A percentile compares a stretch with the other conserved stretches of the same genome.
Conservation (phyloP, 2,797 vertebrate species). For the Neosilurus hyrtlii region DNA sequence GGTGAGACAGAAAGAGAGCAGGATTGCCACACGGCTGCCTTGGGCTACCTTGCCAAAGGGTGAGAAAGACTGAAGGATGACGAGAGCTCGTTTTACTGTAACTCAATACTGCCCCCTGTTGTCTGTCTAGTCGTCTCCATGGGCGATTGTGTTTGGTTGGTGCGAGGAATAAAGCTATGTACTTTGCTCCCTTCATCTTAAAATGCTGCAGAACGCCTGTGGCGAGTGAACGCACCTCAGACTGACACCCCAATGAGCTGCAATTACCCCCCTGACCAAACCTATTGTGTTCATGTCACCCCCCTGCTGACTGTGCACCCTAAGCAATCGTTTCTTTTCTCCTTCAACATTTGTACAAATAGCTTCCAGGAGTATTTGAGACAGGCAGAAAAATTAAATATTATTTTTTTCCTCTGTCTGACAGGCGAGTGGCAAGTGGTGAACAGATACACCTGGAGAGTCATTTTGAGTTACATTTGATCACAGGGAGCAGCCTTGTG, state of each 20-base stretch:
- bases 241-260: conserved; percentile 56
- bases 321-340: conserved; percentile 59
- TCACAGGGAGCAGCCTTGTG: conserved; percentile 17
- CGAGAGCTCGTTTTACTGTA: conserved; percentile 46
- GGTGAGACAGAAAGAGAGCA: conserved; percentile 35
- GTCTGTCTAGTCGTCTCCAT: conserved; percentile 42
- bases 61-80: conserved; percentile 45
- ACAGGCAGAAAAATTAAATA: conserved; percentile 56
- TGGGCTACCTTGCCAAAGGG: conserved; percentile 33
- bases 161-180: conserved; percentile 14
- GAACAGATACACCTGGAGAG: conserved; percentile 52
- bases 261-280: conserved; percentile 57
- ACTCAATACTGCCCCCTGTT: conserved; percentile 80
- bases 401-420: conserved; percentile 47
- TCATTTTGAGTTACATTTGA: conserved; percentile 47
- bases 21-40: conserved; percentile 28
- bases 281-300: conserved; percentile 54
- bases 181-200: not conserved
- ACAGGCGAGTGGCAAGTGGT: conserved; percentile 51
- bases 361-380: conserved; percentile 53
- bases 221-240: conserved; percentile 43
- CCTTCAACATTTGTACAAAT: conserved; percentile 52
- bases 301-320: conserved; percentile 52
- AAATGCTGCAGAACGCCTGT: conserved; percentile 29
- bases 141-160: not conserved